Base-by-base conservation (phyloP, 2,888 invertebrate species). In the Epistrophe eligans region DNA sequence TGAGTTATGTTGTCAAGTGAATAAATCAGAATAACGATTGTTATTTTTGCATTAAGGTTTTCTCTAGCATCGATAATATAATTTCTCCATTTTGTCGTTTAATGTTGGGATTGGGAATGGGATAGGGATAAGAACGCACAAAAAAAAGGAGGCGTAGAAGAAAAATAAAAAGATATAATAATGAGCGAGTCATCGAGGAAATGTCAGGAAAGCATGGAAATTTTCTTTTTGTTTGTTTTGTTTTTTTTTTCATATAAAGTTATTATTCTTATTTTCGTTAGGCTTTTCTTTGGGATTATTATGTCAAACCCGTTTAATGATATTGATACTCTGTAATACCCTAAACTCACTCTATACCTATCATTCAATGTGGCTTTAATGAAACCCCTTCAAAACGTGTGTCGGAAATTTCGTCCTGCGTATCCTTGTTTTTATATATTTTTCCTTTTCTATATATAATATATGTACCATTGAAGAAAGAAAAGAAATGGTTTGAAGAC, bases 1-100 rank as follows among this genome's bases (percentile, higher is more conserved):
- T 60, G 38, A 28, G 81, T 81, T 62, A 67, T 73, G 84, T 81
- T 85, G 77, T 81, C 85, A 81, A 85, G 81, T 81, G 85, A 81
- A 81, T 85, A 81, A 85, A 85, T 85, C 81, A 85, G 73, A 81
- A 77, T 85, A 81, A 85, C 81, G 81, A 77, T 81, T 81, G 85
- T 81, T 73, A 85, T 85, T 85, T 81, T 81, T 81, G 81, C 81
- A 85, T 85, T 85, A 81, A 73, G 81, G 57, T 67, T 64, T 73
- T 64, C 52, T 62, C 81, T 77, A 74, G 73, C 85, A 74, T 70
- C 77, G 81, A 73, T 81, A 80, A 77, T 67, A 73, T 77, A 81
- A 81, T 81, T 81, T 81, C 72, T 70, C 40, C 64, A 76, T 67
- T 84, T 84, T 74, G 62, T 74, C 70, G 35, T 43, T 40, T 66